A percentile compares a stretch with the other conserved stretches of the same genome.
These are phyloP conservation scores for Phyllotreta cruciferae DNA, from an alignment of 2,888 invertebrate species.

Conservation along the genomic window DNA sequence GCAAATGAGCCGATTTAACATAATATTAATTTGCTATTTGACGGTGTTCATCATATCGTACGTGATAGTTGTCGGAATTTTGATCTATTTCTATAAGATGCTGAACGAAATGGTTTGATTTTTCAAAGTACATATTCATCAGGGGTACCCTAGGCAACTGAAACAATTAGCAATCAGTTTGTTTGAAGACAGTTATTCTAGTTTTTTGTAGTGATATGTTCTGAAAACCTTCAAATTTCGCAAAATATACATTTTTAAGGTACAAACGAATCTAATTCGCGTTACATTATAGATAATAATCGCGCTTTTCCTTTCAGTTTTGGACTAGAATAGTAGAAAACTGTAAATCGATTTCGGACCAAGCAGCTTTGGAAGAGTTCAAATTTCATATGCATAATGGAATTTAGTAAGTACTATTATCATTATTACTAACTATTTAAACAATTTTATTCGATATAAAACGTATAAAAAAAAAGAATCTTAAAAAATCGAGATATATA, in stretches of 20 bases:
- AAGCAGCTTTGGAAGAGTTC: constrained; percentile 29
- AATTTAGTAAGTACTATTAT: constrained; percentile 24
- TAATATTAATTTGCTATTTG: constrained; percentile 34
- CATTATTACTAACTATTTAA: neutral
- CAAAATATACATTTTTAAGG: constrained; percentile 37
- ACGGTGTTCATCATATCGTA: constrained; percentile 29
- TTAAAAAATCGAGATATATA: too few relatives aligned
- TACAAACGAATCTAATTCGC: constrained; percentile 11
- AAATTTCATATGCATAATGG: constrained; percentile 35
- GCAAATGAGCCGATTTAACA: constrained; percentile 1
- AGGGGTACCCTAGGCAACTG: constrained; percentile 47
- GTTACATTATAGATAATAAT: constrained; percentile 3
- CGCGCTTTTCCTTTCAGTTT: constrained; percentile 31
- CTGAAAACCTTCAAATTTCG: constrained; percentile 38
- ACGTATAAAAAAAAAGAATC: too few relatives aligned
- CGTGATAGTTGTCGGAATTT: constrained; percentile 26
- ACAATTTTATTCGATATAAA: too few relatives aligned
- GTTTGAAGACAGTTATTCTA: constrained; percentile 46
- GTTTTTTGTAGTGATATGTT: constrained; percentile 47
- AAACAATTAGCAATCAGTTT: constrained; percentile 51
- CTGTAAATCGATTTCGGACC: constrained; percentile 26
- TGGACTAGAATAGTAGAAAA: constrained; percentile 37
- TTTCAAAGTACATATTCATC: constrained; percentile 14
- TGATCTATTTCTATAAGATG: constrained; percentile 28
- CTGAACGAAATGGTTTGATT: constrained; percentile 23